Evolutionary conservation across 2,888 invertebrate genomes (phyloP), one percentile per base, ranked within the genome.

Genomic region (Leptopilina drosophilae): DNA sequence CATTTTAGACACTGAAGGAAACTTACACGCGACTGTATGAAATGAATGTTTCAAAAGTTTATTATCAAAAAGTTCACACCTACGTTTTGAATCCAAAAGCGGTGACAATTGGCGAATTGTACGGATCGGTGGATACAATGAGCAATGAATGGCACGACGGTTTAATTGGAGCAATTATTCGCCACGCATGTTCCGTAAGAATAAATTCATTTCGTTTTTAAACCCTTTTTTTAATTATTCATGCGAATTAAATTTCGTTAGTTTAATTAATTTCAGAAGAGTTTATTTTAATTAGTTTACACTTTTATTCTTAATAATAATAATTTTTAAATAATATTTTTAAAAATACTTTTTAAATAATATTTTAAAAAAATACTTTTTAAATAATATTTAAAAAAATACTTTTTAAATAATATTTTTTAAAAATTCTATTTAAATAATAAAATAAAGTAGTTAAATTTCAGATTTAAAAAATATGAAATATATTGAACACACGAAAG

Each of bases 141-240:
- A 97, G 98, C 0, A 92, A 97, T 85, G 98, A 98, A 91, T 98
- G 98, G 98, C 95, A 95, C 86, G 98, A 98, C 90, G 98, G 98
- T 0, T 93, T 98, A 0, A 93, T 98, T 89, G 97, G 95, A 0
- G 93, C 94, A 49, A 94, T 94, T 88, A 94, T 95, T 83, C 92
- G 95, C 82, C 92, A 92, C 73, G 93, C 94, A 26, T 95, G 95
- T 69, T 92, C 93, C 87, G 94, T 85, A 83, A 81, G 64, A 64
- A 64, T 42, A 42, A 8, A 49, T 49, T 49, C 11, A 49, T 49
- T 49, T 11, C 11, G 3, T 49, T 49, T 49, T 12, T 11, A 49
- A 49, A 2, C 11, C 0, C 11, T 49, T 49, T 59, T 59, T 62
- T 42, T 46, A n/a, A 40, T 33, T 64, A 80, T 59, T 40, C 64